Percentiles rank a stretch among this genome's conserved stretches.
phyloP scores from a whole-genome alignment of 2,113 vertebrate genomes.

The Ranitomeya variabilis region DNA sequence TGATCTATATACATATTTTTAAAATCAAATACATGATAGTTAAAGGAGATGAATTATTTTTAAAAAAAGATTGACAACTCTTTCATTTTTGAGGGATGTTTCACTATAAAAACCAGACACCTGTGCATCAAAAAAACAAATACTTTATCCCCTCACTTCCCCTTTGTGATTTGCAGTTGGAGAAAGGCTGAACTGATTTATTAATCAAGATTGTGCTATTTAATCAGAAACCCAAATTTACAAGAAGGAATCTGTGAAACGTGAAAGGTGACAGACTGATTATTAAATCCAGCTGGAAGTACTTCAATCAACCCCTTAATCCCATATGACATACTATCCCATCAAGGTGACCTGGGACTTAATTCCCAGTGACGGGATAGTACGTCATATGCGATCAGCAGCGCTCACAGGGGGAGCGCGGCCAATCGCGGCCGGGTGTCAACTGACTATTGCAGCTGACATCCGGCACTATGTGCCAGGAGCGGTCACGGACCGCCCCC shows the following conservation, averaged over 20 bases:
- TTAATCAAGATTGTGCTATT: conserved; percentile 18
- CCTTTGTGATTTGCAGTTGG: background rate
- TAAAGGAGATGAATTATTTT: background rate
- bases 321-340: too few relatives aligned
- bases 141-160: background rate
- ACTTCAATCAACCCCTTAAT: too few relatives aligned
- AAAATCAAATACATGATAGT: too few relatives aligned
- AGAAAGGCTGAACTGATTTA: background rate
- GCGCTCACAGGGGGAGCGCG: too few relatives aligned
- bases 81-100: background rate
- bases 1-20: too few relatives aligned
- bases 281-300: conserved; percentile 17
- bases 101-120: background rate
- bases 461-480: too few relatives aligned
- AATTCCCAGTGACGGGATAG: too few relatives aligned
- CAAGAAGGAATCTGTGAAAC: background rate
- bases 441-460: too few relatives aligned
- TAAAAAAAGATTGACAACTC: background rate
- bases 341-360: too few relatives aligned
- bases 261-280: background rate
- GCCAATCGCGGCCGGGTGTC: too few relatives aligned
- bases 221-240: background rate
- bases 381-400: too few relatives aligned
- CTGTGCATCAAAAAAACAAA: background rate
- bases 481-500: too few relatives aligned